Conservation (phyloP, 1,140 invertebrate genomes). For the Stenopsyche tienmushanensis region DNA sequence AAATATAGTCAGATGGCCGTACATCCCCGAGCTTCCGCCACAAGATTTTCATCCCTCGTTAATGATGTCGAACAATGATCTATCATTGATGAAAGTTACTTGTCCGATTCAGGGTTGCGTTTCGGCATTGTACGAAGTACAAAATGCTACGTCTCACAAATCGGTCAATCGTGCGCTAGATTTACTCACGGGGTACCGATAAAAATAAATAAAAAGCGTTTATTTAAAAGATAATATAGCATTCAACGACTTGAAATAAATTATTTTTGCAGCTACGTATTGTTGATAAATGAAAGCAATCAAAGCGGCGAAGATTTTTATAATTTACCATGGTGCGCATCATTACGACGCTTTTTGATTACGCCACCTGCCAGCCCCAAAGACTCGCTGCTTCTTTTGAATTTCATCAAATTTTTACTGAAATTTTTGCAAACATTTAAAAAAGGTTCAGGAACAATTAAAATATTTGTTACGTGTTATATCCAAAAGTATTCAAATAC, state of each 20-base stretch:
- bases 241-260: too few relatives aligned
- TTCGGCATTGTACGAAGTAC: constrained; percentile 57
- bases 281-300: constrained; percentile 19
- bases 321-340: constrained; percentile 60
- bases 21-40: constrained; percentile 40
- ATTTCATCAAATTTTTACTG: constrained; percentile 59
- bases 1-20: constrained; percentile 44
- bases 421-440: constrained; percentile 39
- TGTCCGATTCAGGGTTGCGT: constrained; percentile 54
- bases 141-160: constrained; percentile 62
- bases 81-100: constrained; percentile 51
- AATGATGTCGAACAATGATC: constrained; percentile 52
- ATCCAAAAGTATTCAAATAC: too few relatives aligned
- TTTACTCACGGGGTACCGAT: constrained; percentile 57
- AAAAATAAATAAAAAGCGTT: too few relatives aligned
- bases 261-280: constrained; percentile 32
- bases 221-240: too few relatives aligned
- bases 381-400: constrained; percentile 59
- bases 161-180: constrained; percentile 56
- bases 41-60: constrained; percentile 44
- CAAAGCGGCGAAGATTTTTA: constrained; percentile 47
- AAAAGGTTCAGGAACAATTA: constrained; percentile 4
- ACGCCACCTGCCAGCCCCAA: constrained; percentile 60
- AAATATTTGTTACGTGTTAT: too few relatives aligned
- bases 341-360: constrained; percentile 59